phyloP scores from a whole-genome alignment of 2,113 vertebrate species.

The Cranoglanis bouderius region DNA sequence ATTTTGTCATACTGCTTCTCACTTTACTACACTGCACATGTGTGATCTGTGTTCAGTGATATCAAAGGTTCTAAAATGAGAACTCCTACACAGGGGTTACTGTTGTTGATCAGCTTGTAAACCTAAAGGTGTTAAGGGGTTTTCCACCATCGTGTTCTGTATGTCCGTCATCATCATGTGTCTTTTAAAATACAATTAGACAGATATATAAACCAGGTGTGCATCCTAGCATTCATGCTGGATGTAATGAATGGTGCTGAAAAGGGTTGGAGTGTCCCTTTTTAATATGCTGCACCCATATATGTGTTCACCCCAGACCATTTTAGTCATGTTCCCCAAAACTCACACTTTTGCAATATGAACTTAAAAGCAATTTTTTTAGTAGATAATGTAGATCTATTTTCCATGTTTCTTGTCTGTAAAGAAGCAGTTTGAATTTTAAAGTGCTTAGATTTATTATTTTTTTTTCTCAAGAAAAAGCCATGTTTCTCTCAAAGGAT shows the following conservation, averaged over 20 bases:
- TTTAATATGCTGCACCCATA: neutral
- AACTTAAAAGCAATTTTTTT: slow-evolving; percentile 11
- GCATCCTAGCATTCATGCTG: neutral
- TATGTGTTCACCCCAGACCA: neutral
- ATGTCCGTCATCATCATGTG: neutral
- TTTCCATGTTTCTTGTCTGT: slow-evolving; percentile 12
- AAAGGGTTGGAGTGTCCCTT: neutral
- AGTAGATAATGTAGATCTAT: too few relatives aligned
- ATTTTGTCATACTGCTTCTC: neutral
- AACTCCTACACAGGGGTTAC: neutral
- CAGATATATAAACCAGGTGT: neutral
- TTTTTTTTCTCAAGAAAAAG: slow-evolving; percentile 1
- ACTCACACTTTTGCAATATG: slow-evolving; percentile 19
- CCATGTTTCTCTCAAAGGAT: slow-evolving; percentile 3
- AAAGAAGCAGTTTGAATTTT: neutral
- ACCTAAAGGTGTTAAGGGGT: slow-evolving; percentile 4
- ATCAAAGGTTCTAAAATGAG: neutral
- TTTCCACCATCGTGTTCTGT: neutral
- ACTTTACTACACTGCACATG: slow-evolving; percentile 1
- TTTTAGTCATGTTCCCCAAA: neutral
- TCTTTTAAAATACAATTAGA: neutral
- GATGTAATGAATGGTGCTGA: neutral
- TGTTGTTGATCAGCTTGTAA: slow-evolving; percentile 30
- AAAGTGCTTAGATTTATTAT: neutral
- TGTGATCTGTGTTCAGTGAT: neutral